These are phyloP conservation scores for Sebastes dallii DNA, from an alignment of 2,797 vertebrate species.

Conservation along the genomic window DNA sequence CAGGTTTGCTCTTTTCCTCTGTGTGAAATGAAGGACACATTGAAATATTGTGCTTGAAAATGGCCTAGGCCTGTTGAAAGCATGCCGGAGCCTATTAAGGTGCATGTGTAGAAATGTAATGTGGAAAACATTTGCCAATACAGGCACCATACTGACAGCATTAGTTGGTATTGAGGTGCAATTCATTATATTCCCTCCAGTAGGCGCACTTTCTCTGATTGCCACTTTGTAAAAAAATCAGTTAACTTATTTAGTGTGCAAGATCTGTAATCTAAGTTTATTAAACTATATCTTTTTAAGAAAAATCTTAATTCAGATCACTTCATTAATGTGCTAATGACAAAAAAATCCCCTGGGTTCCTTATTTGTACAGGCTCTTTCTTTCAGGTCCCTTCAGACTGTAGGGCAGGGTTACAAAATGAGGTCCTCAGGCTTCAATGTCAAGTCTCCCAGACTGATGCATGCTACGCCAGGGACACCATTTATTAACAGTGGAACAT, in stretches of 20 bases:
- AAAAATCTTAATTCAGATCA: neutral
- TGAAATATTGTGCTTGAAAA: constrained; percentile 34
- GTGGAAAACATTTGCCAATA: constrained; percentile 4
- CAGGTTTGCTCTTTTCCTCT: constrained; percentile 22
- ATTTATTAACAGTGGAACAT: neutral
- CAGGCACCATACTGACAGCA: neutral
- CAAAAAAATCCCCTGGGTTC: neutral
- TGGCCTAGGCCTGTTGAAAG: constrained; percentile 19
- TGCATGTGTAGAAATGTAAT: constrained; percentile 16
- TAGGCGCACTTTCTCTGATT: constrained; percentile 64
- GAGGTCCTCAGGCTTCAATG: constrained; percentile 6
- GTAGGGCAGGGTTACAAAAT: neutral
- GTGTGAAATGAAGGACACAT: constrained; percentile 31
- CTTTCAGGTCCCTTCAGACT: neutral
- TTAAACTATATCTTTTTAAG: neutral
- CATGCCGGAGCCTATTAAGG: neutral
- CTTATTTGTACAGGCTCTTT: neutral
- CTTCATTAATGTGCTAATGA: neutral
- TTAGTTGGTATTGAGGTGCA: constrained; percentile 29
- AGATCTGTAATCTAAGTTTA: neutral
- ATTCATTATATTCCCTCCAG: constrained; percentile 61
- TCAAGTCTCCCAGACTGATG: constrained; percentile 2
- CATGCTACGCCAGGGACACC: neutral
- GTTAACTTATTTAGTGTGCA: neutral
- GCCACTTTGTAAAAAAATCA: neutral